phyloP scores from a whole-genome alignment of 2,888 invertebrate genomes.

The Erebia ligea region DNA sequence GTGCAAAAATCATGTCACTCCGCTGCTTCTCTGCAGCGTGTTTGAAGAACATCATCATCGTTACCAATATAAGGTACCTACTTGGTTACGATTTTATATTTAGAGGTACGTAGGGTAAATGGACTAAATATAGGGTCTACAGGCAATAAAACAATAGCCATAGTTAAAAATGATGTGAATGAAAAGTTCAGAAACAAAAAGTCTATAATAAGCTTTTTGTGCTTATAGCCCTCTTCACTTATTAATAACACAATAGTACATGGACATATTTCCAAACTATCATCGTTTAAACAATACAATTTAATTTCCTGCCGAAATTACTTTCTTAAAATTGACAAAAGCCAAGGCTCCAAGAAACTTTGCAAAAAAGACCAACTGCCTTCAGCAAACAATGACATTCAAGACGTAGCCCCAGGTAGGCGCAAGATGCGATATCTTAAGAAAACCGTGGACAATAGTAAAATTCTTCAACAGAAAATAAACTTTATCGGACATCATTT shows the following conservation, averaged over 20 bases:
- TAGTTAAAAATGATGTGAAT: too few relatives aligned
- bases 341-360: conserved; percentile 26
- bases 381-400: conserved; percentile 55
- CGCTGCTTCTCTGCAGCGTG: too few relatives aligned
- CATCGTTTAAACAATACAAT: conserved; percentile 15
- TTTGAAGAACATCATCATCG: too few relatives aligned
- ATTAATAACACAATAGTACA: background rate
- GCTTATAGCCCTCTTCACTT: background rate
- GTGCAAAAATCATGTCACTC: too few relatives aligned
- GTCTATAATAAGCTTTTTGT: background rate
- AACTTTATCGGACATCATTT: conserved; percentile 34
- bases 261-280: background rate
- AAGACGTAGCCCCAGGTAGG: conserved; percentile 67
- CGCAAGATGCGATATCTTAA: conserved; percentile 77
- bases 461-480: conserved; percentile 30
- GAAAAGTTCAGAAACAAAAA: too few relatives aligned
- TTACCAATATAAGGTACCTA: too few relatives aligned
- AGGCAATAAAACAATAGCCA: too few relatives aligned
- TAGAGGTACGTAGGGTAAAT: too few relatives aligned
- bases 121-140: too few relatives aligned
- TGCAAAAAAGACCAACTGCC: conserved; percentile 51
- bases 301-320: conserved; percentile 25
- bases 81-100: too few relatives aligned
- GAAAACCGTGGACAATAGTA: conserved; percentile 55
- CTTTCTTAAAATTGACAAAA: conserved; percentile 27